Evolutionary conservation across 2,888 invertebrate genomes (phyloP), one percentile per base, ranked within the genome.

Genomic region (Endomychus coccineus): DNA sequence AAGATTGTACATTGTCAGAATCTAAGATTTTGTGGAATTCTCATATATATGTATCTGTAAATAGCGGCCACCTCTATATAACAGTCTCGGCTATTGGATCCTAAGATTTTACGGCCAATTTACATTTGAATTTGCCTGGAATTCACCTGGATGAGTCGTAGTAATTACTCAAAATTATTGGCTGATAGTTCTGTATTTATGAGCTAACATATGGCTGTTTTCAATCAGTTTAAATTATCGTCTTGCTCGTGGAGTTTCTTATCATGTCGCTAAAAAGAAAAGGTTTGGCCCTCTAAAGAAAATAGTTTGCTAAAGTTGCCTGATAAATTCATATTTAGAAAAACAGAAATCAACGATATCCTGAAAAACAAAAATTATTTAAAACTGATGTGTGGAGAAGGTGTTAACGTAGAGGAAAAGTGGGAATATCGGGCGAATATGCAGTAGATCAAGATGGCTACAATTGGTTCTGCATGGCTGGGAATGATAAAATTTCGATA

Each of bases 391-490:
- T 34, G 21, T n/a, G 17, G 34, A 16, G 34, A 22, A 29, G 24
- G 38, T 12, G 7, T 10, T 15, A 38, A 41, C 12, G 12, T 23
- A 21, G 34, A 41, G 7, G 34, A 38, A 33, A 34, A 40, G 28
- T 27, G 36, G 23, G 37, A 22, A 21, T 40, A 19, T 19, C 16
- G 10, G 23, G 10, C 13, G 39, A 28, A 31, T n/a, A 35, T 16
- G 34, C 16, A 27, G 27, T 38, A 10, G 38, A 41, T 21, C 34
- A 38, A 42, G 27, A 34, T 10, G 39, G 38, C 9, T 35, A 34
- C 31, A 34, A n/a, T 35, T 42, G 39, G 39, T 39, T 39, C 23
- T 38, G 38, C 24, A 35, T 34, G 25, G 42, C 39, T 16, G 30
- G 30, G 35, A 42, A 27, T 28, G 34, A 24, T 16, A 32, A 30